Evolutionary conservation across 2,888 invertebrate genomes (phyloP).

Genomic region (Ornithoptera priamus): DNA sequence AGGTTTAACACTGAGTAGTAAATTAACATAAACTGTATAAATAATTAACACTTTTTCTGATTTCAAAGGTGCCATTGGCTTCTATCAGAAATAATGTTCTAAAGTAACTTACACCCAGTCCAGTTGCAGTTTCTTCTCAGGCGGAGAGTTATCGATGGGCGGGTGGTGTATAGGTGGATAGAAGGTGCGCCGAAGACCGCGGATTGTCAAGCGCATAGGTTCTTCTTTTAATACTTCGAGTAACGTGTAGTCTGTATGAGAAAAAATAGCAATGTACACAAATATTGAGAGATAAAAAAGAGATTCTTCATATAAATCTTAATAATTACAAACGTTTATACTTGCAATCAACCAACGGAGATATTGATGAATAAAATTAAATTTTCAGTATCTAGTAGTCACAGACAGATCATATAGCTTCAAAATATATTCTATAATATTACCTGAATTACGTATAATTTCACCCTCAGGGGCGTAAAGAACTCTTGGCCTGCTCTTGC

Average conservation of each 20-base stretch:
- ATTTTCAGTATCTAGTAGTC: too few species aligned
- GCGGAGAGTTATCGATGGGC: conserved; percentile 91
- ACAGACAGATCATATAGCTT: background rate
- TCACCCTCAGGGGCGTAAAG: conserved; percentile 91
- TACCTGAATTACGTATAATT: conserved; percentile 87
- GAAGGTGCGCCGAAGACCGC: conserved; percentile 90
- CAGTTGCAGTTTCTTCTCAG: conserved; percentile 91
- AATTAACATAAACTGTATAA: background rate
- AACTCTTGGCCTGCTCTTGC: conserved; percentile 92
- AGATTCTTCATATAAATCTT: too few species aligned
- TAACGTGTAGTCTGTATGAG: conserved; percentile 86
- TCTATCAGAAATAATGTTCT: conserved; percentile 55
- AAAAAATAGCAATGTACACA: background rate
- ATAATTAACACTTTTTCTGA: too few species aligned
- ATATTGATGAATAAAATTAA: too few species aligned
- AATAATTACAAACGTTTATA: too few species aligned
- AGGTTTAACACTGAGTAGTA: background rate
- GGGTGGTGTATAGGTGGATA: conserved; percentile 93
- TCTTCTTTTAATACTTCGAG: conserved; percentile 92
- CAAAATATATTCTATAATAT: conserved; percentile 78
- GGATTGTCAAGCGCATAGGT: conserved; percentile 89
- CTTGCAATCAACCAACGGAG: too few species aligned
- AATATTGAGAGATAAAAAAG: too few species aligned
- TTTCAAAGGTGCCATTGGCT: conserved; percentile 61
- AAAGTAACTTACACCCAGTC: conserved; percentile 90